Percentiles rank a stretch among this genome's conserved stretches.
phyloP scores from a whole-genome alignment of 2,797 vertebrate genomes.

The Xenopus petersii region DNA sequence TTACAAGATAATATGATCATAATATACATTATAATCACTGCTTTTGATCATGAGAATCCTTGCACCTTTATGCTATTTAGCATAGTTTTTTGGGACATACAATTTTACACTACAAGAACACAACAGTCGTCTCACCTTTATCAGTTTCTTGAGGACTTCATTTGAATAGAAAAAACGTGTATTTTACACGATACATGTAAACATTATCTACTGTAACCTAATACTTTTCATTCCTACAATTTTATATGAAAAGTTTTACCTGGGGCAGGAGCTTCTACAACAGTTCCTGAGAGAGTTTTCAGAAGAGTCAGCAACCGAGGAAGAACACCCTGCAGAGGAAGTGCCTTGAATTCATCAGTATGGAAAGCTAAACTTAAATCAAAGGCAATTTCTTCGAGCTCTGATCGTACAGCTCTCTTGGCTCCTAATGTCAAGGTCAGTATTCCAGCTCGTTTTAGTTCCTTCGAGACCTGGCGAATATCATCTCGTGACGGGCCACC shows the following conservation, averaged over 20 bases:
- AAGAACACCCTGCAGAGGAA: conserved; percentile 59
- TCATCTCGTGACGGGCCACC: conserved; percentile 82
- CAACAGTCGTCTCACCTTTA: too few species aligned
- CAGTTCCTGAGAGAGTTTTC: conserved; percentile 74
- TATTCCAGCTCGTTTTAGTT: conserved; percentile 72
- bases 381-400: conserved; percentile 81
- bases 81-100: too few species aligned
- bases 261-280: conserved; percentile 66
- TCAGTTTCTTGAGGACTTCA: too few species aligned
- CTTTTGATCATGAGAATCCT: too few species aligned
- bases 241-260: conserved; percentile 59
- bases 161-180: too few species aligned
- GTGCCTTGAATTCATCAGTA: conserved; percentile 57
- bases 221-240: too few species aligned
- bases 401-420: conserved; percentile 62
- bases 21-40: too few species aligned
- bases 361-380: conserved; percentile 65
- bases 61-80: too few species aligned
- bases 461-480: conserved; percentile 65
- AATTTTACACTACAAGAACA: too few species aligned
- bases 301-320: conserved; percentile 68
- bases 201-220: too few species aligned
- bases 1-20: too few species aligned
- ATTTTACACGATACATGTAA: too few species aligned
- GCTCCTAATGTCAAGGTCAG: conserved; percentile 77